A percentile compares a stretch with the other conserved stretches of the same genome.
These are phyloP conservation scores for Calephelis nemesis DNA, from an alignment of 1,140 invertebrate genomes.

Conservation along the genomic window DNA sequence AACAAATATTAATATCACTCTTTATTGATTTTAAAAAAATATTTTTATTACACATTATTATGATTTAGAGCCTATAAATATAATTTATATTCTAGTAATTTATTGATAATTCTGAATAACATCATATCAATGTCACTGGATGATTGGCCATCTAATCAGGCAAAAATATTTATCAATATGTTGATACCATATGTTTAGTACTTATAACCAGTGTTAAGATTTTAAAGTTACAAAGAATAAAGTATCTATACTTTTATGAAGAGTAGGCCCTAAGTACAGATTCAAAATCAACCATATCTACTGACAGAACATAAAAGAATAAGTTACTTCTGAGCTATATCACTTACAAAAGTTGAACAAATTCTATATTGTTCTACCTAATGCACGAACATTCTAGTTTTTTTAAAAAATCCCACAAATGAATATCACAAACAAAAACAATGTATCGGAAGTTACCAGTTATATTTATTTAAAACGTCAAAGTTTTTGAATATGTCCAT, in stretches of 20 bases:
- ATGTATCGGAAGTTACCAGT: no score
- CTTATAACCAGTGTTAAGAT: background rate
- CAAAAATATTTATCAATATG: constrained; percentile 21
- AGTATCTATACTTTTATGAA: constrained; percentile 9
- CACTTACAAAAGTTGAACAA: constrained; percentile 10
- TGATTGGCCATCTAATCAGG: constrained; percentile 11
- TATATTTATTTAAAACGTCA: no score
- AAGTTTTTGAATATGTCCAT: no score
- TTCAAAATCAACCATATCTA: constrained; percentile 17
- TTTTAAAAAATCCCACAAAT: constrained; percentile 7
- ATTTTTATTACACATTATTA: constrained; percentile 74
- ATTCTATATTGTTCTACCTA: background rate
- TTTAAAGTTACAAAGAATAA: constrained; percentile 4
- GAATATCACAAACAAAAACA: constrained; percentile 1
- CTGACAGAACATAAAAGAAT: constrained; percentile 20
- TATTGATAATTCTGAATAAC: constrained; percentile 22
- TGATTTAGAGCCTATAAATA: constrained; percentile 59
- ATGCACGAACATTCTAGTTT: background rate
- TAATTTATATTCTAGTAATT: constrained; percentile 19
- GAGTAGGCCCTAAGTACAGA: constrained; percentile 21
- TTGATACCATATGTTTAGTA: constrained; percentile 1
- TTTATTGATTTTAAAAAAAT: constrained; percentile 78
- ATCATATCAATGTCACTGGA: constrained; percentile 22
- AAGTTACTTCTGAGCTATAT: constrained; percentile 22
- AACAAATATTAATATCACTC: constrained; percentile 65